A percentile compares a stretch with the other conserved stretches of the same genome.
phyloP scores from a whole-genome alignment of 2,113 vertebrate genomes.

The Lanius collurio region DNA sequence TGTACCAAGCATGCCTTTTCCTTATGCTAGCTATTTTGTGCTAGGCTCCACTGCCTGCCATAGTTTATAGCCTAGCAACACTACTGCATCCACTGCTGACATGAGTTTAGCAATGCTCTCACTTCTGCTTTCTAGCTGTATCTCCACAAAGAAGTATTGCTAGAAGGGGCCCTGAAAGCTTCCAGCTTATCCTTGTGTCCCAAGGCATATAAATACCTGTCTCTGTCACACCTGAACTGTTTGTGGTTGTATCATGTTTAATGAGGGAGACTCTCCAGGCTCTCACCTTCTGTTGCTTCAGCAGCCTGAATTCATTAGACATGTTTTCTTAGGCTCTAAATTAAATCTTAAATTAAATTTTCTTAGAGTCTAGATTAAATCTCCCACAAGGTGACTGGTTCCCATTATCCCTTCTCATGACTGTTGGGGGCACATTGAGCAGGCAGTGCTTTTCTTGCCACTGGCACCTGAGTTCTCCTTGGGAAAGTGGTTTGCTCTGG shows the following conservation, averaged over 20 bases:
- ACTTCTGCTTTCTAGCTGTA: background rate
- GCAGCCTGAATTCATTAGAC: background rate
- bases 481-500: background rate
- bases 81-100: too few relatives aligned
- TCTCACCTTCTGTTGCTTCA: background rate
- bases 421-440: background rate
- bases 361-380: background rate
- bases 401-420: rapidly evolving
- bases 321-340: background rate
- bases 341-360: background rate
- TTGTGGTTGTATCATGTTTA: background rate
- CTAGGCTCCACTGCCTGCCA: too few relatives aligned
- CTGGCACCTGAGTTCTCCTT: background rate
- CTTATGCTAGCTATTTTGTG: too few relatives aligned
- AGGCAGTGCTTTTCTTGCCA: background rate
- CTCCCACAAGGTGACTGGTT: background rate
- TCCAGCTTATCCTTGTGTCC: background rate
- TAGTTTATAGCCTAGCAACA: too few relatives aligned
- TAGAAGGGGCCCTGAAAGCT: background rate
- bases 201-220: background rate
- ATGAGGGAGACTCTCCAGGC: background rate
- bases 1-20: too few relatives aligned
- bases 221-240: background rate
- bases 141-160: background rate
- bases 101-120: too few relatives aligned